Percentiles rank a stretch among this genome's conserved stretches.
These are phyloP conservation scores for Hyles lineata DNA, from an alignment of 2,888 invertebrate species.

Conservation along the genomic window DNA sequence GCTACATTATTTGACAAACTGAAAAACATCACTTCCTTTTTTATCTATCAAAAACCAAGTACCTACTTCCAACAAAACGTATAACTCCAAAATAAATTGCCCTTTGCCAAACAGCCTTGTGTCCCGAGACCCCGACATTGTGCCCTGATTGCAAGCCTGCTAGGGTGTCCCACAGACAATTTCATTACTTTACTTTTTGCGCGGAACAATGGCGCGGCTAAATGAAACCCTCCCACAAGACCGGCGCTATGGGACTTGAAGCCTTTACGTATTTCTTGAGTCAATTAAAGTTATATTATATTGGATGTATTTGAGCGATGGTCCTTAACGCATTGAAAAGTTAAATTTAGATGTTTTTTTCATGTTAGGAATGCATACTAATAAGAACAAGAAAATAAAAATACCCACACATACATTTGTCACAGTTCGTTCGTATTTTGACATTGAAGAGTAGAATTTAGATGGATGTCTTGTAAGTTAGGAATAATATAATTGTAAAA, in stretches of 20 bases:
- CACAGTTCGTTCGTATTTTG: no score
- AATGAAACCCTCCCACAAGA: conserved; percentile 33
- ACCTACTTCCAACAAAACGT: not conserved
- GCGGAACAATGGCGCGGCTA: conserved; percentile 37
- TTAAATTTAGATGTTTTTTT: no score
- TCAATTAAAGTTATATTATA: not conserved
- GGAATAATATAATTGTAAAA: no score
- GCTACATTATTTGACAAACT: no score
- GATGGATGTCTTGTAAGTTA: no score
- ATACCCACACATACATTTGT: no score
- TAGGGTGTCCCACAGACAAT: conserved; percentile 35
- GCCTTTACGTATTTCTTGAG: not conserved
- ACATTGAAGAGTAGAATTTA: no score
- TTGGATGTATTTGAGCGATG: not conserved
- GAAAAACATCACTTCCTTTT: no score
- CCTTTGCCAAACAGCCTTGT: not conserved
- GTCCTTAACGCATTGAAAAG: no score
- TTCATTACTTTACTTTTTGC: conserved; percentile 42
- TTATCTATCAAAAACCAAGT: no score
- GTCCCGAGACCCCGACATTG: conserved; percentile 1
- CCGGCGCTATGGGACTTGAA: not conserved
- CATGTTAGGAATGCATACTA: no score
- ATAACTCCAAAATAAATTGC: not conserved
- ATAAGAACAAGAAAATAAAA: no score
- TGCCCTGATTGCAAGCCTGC: conserved; percentile 4